Conservation (phyloP, 2,888 invertebrate species). For the Mythimna lalbum region DNA sequence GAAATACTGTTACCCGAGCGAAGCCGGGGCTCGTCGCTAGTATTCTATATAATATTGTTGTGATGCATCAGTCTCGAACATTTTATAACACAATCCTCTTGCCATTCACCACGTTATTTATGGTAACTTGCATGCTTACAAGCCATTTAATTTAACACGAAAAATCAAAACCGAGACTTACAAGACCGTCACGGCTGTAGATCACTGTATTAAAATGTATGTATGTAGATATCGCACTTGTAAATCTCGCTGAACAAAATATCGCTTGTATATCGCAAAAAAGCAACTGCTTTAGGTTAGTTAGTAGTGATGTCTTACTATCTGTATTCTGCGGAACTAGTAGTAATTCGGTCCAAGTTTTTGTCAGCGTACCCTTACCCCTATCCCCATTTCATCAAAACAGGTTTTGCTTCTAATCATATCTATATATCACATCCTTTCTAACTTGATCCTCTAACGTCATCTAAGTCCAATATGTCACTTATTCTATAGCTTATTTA, state of each 20-base stretch:
- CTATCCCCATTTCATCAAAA: too few relatives aligned
- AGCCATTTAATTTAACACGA: constrained; percentile 41
- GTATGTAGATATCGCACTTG: constrained; percentile 5
- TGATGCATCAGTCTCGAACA: too few relatives aligned
- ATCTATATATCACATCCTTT: too few relatives aligned
- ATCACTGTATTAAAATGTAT: constrained; percentile 30
- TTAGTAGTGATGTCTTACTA: neutral
- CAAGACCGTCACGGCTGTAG: constrained; percentile 34
- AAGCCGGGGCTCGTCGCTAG: too few relatives aligned
- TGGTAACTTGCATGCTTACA: constrained; percentile 28
- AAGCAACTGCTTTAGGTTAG: neutral
- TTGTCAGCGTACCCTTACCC: too few relatives aligned
- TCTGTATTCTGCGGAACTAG: neutral
- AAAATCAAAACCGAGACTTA: constrained; percentile 35
- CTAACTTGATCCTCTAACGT: too few relatives aligned
- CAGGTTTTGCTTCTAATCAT: too few relatives aligned
- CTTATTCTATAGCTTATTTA: too few relatives aligned
- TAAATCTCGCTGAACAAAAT: neutral
- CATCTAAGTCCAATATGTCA: too few relatives aligned
- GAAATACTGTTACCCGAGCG: too few relatives aligned
- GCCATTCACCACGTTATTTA: constrained; percentile 4
- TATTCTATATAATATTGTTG: too few relatives aligned
- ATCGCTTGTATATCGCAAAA: constrained; percentile 6
- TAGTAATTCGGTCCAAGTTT: neutral
- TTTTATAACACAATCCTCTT: neutral